These are phyloP conservation scores for Cactoblastis cactorum DNA, from an alignment of 2,888 invertebrate species.

Conservation along the genomic window DNA sequence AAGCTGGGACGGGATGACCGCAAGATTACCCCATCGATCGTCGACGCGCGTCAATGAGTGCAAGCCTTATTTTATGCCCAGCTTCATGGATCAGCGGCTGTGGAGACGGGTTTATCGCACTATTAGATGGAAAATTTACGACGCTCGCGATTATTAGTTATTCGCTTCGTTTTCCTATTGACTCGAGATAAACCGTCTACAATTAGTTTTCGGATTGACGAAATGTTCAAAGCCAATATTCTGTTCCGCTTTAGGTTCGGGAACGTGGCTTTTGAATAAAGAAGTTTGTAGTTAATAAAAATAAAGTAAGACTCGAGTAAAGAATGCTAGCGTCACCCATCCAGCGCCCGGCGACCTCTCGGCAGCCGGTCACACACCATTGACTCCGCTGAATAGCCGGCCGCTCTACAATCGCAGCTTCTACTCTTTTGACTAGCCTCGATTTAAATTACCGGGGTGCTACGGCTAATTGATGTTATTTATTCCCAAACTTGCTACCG, in stretches of 20 bases:
- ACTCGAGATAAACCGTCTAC: not conserved
- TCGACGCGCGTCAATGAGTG: conserved; percentile 63
- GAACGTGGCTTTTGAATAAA: conserved; percentile 33
- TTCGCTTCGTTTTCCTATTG: conserved; percentile 6
- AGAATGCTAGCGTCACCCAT: conserved; percentile 70
- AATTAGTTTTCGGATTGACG: not conserved
- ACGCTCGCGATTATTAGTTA: conserved; percentile 20
- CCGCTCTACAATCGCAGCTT: conserved; percentile 48
- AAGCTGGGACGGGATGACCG: conserved; percentile 62
- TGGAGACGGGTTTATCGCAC: conserved; percentile 56
- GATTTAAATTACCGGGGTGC: conserved; percentile 47
- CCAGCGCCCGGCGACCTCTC: conserved; percentile 55
- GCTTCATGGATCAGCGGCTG: conserved; percentile 57
- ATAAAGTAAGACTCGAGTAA: conserved; percentile 57
- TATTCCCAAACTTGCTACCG: conserved; percentile 26
- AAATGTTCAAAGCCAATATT: conserved; percentile 1
- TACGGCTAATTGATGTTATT: conserved; percentile 34
- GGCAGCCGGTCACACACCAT: conserved; percentile 73
- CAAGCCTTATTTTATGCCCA: conserved; percentile 61
- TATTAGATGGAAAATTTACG: conserved; percentile 52
- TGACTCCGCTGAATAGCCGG: conserved; percentile 69
- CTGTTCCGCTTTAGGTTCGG: not conserved
- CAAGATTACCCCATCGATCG: conserved; percentile 69
- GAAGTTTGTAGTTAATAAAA: conserved; percentile 40
- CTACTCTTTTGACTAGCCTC: conserved; percentile 51